These are phyloP conservation scores for Drosophila erecta DNA, from an alignment of 1,140 invertebrate genomes.

Conservation along the genomic window DNA sequence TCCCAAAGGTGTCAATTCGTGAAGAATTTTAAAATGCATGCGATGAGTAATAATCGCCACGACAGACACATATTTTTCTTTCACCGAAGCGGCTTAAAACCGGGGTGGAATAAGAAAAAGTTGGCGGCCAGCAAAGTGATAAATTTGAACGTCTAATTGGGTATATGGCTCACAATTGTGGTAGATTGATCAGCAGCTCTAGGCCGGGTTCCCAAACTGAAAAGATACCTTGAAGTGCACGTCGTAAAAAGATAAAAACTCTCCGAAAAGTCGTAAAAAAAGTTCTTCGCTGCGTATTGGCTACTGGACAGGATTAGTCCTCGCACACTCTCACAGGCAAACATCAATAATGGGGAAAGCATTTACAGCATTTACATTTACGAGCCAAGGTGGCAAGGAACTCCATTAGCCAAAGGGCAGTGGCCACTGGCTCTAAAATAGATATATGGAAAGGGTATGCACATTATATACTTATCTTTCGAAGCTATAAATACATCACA, in stretches of 20 bases:
- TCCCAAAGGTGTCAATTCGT: constrained; percentile 74
- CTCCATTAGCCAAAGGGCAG: constrained; percentile 51
- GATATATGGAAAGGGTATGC: constrained; percentile 18
- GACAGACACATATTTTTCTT: constrained; percentile 35
- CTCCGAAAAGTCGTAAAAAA: constrained; percentile 48
- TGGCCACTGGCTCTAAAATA: constrained; percentile 25
- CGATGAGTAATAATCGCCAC: constrained; percentile 72
- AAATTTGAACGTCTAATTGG: constrained; percentile 72
- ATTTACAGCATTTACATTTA: constrained; percentile 56
- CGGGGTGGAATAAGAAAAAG: constrained; percentile 1
- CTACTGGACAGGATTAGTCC: constrained; percentile 56
- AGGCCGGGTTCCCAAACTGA: neutral
- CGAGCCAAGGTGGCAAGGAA: constrained; percentile 27
- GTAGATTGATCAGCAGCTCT: constrained; percentile 56
- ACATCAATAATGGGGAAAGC: constrained; percentile 30
- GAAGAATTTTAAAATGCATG: constrained; percentile 74
- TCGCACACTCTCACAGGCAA: constrained; percentile 34
- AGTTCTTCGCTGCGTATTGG: constrained; percentile 37
- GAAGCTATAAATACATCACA: constrained; percentile 16
- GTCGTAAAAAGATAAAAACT: constrained; percentile 47
- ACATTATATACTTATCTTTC: constrained; percentile 1
- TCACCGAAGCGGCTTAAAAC: constrained; percentile 40
- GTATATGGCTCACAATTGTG: constrained; percentile 61
- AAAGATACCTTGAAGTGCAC: neutral
- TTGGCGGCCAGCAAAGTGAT: constrained; percentile 44